Conservation (phyloP, 1,140 invertebrate genomes). For the Drosophila kepulauana region DNA sequence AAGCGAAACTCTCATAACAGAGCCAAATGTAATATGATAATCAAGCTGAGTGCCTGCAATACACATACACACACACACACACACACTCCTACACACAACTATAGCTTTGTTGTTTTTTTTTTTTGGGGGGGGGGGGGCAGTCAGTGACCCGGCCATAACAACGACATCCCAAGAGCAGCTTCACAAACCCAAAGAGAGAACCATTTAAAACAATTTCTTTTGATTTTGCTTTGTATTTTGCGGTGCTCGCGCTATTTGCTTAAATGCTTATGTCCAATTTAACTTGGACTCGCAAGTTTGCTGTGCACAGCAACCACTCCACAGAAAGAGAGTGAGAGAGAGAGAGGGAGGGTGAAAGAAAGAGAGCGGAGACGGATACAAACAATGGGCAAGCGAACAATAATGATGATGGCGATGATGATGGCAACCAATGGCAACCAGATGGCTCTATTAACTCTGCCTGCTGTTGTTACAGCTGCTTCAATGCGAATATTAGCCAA, state of each 20-base stretch:
- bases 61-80: constrained; percentile 7
- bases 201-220: constrained; percentile 78
- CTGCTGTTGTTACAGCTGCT: neutral
- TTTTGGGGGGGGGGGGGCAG: constrained; percentile 9
- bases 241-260: constrained; percentile 50
- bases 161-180: constrained; percentile 1
- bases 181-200: neutral
- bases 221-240: constrained; percentile 62
- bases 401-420: constrained; percentile 7
- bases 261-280: constrained; percentile 61
- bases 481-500: constrained; percentile 11
- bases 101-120: neutral
- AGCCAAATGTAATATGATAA: constrained; percentile 76
- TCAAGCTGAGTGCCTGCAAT: constrained; percentile 67
- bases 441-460: constrained; percentile 49
- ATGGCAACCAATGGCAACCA: constrained; percentile 33
- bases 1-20: constrained; percentile 57
- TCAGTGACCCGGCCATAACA: constrained; percentile 52
- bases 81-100: constrained; percentile 1
- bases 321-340: neutral
- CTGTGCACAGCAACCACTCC: neutral
- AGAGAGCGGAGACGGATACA: neutral
- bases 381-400: neutral
- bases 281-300: constrained; percentile 30
- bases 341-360: neutral